These are phyloP conservation scores for Tautogolabrus adspersus DNA, from an alignment of 2,113 vertebrate species.

Conservation along the genomic window DNA sequence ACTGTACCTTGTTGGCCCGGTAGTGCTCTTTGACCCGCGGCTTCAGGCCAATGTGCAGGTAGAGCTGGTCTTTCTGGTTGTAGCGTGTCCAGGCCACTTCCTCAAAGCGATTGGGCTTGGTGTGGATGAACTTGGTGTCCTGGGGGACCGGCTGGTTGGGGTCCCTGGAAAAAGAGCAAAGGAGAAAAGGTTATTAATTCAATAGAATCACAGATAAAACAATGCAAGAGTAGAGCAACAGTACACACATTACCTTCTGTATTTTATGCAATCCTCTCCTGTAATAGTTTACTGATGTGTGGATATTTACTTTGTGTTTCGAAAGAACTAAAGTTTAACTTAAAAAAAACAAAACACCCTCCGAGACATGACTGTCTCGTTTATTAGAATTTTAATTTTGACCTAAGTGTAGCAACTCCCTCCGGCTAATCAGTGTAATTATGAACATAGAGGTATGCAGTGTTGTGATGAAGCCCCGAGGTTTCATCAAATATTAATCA, in stretches of 20 bases:
- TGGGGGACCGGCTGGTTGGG: constrained; percentile 99
- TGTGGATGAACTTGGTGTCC: constrained; percentile 99
- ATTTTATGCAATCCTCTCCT: neutral
- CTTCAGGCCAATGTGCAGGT: constrained; percentile 98
- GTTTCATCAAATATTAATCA: constrained; percentile 65
- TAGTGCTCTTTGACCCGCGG: constrained; percentile 99
- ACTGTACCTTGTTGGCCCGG: constrained; percentile 91
- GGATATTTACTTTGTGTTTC: neutral
- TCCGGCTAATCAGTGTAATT: constrained; percentile 59
- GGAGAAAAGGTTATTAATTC: neutral
- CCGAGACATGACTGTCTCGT: constrained; percentile 20
- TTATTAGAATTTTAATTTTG: constrained; percentile 53
- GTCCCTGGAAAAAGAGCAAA: constrained; percentile 83
- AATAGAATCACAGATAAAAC: neutral
- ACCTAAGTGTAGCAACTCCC: constrained; percentile 49
- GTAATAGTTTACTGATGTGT: neutral
- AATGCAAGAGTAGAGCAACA: neutral
- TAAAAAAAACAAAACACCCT: neutral
- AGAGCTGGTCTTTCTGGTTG: constrained; percentile 98
- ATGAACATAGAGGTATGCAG: constrained; percentile 43
- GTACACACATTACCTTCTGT: neutral
- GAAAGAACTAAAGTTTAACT: constrained; percentile 14
- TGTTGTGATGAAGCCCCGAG: constrained; percentile 46
- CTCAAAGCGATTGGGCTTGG: constrained; percentile 98
- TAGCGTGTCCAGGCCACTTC: constrained; percentile 99